Evolutionary conservation across 2,888 invertebrate genomes (phyloP), one percentile per base, ranked within the genome.

Genomic region (Thecophora atra): DNA sequence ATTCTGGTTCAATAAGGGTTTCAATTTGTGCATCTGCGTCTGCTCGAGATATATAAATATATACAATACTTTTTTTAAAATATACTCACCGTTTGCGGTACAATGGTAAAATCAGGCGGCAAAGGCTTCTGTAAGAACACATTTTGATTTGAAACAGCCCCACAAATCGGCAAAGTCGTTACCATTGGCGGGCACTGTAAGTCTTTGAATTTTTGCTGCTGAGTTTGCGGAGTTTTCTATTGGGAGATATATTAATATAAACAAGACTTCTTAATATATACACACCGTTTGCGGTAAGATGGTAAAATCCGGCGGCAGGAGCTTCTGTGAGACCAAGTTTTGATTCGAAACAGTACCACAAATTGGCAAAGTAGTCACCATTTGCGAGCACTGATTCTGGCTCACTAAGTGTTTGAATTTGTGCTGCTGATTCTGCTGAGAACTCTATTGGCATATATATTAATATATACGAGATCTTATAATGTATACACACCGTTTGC

Each of bases 351-450:
- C 26, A 13, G 51, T 17, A 17, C 44, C 56, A 28, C 56, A 37
- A 42, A 51, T 51, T 4, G 63, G 51, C 47, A 69, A 60, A 28
- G n/a, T 28, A 21, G n/a, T n/a, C 15, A 68, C 42, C n/a, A 69
- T n/a, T 47, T 62, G 70, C 5, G 70, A 62, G 21, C 62, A 60
- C 51, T 70, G 62, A 63, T 63, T 70, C 11, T 70, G 62, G 52
- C 52, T 70, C n/a, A 62, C 52, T n/a, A 70, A 24, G 37, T 51
- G 7, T 21, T 63, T 63, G 5, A 70, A 37, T 7, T 69, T 69
- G 44, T 69, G 58, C 26, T 69, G 58, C 28, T 51, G 63, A 11
- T 24, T 8, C 51, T 62, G 5, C 15, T n/a, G 11, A 24, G 19
- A 62, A 19, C 17, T 62, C 69, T 69, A 26, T 47, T 47, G n/a